These are phyloP conservation scores for Formicarius rufipectus DNA, from an alignment of 2,113 vertebrate species.

Conservation along the genomic window DNA sequence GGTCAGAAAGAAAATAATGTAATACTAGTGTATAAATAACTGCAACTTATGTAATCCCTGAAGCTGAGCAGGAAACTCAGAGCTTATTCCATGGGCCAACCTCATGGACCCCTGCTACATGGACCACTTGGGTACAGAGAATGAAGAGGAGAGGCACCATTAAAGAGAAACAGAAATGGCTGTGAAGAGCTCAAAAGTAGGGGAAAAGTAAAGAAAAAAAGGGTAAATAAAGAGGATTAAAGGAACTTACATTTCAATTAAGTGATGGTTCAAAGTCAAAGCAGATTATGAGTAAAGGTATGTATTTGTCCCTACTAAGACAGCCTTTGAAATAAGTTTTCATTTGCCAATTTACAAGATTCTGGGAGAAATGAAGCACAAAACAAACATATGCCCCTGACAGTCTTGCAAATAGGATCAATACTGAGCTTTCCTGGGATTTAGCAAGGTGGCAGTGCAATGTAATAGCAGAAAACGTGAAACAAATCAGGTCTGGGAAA, in stretches of 20 bases:
- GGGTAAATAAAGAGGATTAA: neutral
- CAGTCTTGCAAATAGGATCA: neutral
- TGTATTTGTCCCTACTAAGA: neutral
- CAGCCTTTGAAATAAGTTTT: neutral
- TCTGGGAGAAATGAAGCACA: neutral
- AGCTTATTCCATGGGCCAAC: neutral
- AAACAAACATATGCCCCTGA: neutral
- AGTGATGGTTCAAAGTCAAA: neutral
- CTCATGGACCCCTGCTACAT: neutral
- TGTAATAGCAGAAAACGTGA: neutral
- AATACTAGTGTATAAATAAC: neutral
- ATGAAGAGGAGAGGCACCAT: neutral
- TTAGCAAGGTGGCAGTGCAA: neutral
- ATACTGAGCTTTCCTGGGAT: neutral
- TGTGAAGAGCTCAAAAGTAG: neutral
- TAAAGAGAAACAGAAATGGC: neutral
- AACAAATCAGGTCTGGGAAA: neutral
- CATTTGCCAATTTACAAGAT: neutral
- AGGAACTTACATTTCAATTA: neutral
- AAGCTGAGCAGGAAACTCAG: neutral
- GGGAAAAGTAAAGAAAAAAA: neutral
- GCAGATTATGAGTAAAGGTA: neutral
- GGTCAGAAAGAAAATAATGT: neutral
- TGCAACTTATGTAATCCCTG: neutral
- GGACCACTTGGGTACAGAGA: rapidly evolving